Conservation (phyloP, 92 coral and sea anemone species). For the Palythoa caribaeorum region DNA sequence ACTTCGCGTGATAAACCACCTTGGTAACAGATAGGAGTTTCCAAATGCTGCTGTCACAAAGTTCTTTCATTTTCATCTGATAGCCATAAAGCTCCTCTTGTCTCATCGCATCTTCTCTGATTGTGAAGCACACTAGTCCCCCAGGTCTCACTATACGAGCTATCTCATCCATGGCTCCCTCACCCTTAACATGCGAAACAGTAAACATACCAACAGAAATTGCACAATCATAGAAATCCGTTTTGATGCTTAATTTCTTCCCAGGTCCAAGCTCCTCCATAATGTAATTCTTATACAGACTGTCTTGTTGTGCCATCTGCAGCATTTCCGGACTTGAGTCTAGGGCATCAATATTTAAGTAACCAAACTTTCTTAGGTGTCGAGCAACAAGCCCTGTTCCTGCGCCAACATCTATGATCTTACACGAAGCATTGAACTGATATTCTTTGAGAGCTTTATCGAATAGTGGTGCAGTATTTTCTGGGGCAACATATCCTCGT, state of each 20-base stretch:
- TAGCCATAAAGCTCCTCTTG: slow-evolving; percentile 40
- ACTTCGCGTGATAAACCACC: slow-evolving; percentile 21
- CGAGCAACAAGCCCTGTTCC: slow-evolving; percentile 48
- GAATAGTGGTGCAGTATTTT: not conserved
- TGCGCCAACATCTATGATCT: slow-evolving; percentile 45
- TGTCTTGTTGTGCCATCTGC: slow-evolving; percentile 18
- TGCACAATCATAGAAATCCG: slow-evolving; percentile 36
- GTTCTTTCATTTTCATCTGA: slow-evolving; percentile 35
- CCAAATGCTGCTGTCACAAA: slow-evolving; percentile 20
- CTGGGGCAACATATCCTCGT: slow-evolving; percentile 41
- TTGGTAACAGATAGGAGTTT: slow-evolving; percentile 26
- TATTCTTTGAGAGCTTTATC: slow-evolving; percentile 18
- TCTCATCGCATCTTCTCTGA: slow-evolving; percentile 36
- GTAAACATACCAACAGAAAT: slow-evolving; percentile 45
- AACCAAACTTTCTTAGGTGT: slow-evolving; percentile 24
- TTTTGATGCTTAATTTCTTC: slow-evolving; percentile 1
- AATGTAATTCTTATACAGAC: slow-evolving; percentile 40
- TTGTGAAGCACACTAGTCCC: slow-evolving; percentile 42
- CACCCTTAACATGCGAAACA: slow-evolving; percentile 29
- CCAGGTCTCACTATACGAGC: slow-evolving; percentile 40
- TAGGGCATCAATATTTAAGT: slow-evolving; percentile 41
- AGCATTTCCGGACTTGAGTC: slow-evolving; percentile 49
- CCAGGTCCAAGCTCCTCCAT: slow-evolving; percentile 20
- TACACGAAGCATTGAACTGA: not conserved
- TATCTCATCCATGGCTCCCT: slow-evolving; percentile 49